phyloP scores from a whole-genome alignment of 2,888 invertebrate genomes.

The Spilosoma lubricipeda region DNA sequence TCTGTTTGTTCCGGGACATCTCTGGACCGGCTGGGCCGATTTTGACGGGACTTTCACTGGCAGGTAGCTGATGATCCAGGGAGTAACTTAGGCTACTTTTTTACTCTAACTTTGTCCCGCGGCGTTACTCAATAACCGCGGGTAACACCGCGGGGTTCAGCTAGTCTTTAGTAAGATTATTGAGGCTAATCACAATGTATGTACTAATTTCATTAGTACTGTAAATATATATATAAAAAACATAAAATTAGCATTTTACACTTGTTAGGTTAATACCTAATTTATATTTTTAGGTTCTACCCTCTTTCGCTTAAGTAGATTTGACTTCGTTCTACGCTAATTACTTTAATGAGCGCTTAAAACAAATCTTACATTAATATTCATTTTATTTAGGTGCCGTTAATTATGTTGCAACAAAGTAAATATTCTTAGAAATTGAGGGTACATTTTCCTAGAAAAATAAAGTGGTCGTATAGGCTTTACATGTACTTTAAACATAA shows the following conservation, averaged over 20 bases:
- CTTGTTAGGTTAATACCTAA: neutral
- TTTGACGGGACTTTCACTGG: too few relatives aligned
- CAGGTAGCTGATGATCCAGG: too few relatives aligned
- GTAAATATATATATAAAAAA: too few relatives aligned
- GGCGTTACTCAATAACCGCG: too few relatives aligned
- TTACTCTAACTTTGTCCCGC: too few relatives aligned
- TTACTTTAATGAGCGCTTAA: neutral
- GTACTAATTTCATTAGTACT: neutral
- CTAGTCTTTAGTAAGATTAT: too few relatives aligned
- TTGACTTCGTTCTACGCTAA: neutral
- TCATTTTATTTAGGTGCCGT: neutral
- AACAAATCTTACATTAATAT: neutral
- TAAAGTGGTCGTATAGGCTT: neutral
- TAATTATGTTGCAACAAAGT: neutral
- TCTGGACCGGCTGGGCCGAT: too few relatives aligned
- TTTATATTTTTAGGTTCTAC: neutral
- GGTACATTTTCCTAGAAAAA: neutral
- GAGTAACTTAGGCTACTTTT: too few relatives aligned
- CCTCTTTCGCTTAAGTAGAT: neutral
- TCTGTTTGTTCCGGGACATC: too few relatives aligned
- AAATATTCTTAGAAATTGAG: neutral
- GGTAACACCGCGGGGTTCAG: too few relatives aligned
- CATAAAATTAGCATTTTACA: neutral
- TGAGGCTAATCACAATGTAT: neutral
- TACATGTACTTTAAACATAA: neutral